These are phyloP conservation scores for Plecotus auritus DNA, from an alignment of 2,113 vertebrate species.

Conservation along the genomic window DNA sequence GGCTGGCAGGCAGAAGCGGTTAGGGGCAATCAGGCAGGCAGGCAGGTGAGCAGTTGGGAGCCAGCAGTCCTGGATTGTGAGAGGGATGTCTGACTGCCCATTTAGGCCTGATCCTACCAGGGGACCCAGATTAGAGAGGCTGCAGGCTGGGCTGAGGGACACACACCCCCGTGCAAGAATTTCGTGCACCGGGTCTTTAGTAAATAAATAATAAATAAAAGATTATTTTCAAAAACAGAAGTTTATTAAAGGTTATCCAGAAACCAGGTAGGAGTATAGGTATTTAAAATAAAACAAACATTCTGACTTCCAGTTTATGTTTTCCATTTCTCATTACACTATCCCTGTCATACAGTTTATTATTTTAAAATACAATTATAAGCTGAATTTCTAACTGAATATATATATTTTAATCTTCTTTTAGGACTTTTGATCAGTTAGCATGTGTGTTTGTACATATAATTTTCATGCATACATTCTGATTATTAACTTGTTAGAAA, in stretches of 20 bases:
- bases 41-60: too few relatives aligned
- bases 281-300: background rate
- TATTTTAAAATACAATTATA: background rate
- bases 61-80: too few relatives aligned
- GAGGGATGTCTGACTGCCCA: too few relatives aligned
- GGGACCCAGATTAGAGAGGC: too few relatives aligned
- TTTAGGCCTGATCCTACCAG: too few relatives aligned
- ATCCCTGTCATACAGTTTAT: background rate
- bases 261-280: background rate
- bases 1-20: too few relatives aligned
- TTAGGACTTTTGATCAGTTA: background rate
- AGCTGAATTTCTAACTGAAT: background rate
- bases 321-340: background rate
- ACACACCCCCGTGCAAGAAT: too few relatives aligned
- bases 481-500: background rate
- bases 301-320: background rate
- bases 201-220: too few relatives aligned
- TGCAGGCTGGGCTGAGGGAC: too few relatives aligned
- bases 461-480: background rate
- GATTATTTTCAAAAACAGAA: background rate
- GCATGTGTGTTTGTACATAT: background rate
- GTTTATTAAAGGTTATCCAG: background rate
- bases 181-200: too few relatives aligned
- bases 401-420: background rate
- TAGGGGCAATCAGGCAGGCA: too few relatives aligned